Conservation (phyloP, 1,140 invertebrate genomes). For the Notospermus geniculatus region DNA sequence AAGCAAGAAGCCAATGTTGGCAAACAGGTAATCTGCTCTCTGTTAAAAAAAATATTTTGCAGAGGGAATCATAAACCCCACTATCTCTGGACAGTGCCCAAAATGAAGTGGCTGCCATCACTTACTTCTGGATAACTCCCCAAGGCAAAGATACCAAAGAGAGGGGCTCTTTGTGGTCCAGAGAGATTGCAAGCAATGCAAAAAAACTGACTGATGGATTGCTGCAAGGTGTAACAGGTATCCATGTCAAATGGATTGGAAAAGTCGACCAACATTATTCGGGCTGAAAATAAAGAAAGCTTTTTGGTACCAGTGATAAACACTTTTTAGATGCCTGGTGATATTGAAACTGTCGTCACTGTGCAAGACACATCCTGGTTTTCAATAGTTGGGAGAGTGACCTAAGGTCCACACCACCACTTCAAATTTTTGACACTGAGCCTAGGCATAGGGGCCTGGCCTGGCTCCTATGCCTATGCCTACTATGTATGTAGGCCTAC, state of each 20-base stretch:
- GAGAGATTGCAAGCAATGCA: conserved; percentile 29
- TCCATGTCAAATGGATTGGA: conserved; percentile 14
- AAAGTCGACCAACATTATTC: conserved; percentile 29
- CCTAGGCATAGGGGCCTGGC: too few relatives aligned
- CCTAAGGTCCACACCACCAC: too few relatives aligned
- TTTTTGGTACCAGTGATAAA: too few relatives aligned
- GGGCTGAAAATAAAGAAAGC: conserved; percentile 25
- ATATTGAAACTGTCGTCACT: too few relatives aligned
- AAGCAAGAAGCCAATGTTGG: background rate
- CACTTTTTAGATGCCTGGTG: too few relatives aligned
- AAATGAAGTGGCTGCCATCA: background rate
- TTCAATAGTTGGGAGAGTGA: too few relatives aligned
- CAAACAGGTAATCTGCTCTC: background rate
- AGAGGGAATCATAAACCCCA: background rate
- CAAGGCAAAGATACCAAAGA: conserved; percentile 30
- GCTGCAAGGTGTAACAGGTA: conserved; percentile 15
- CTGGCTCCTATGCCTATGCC: too few relatives aligned
- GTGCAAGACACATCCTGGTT: too few relatives aligned
- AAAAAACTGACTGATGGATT: conserved; percentile 29
- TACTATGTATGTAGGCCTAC: too few relatives aligned
- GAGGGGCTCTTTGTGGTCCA: conserved; percentile 29
- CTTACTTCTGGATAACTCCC: conserved; percentile 28
- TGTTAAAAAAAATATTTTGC: background rate
- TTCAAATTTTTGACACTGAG: too few relatives aligned
- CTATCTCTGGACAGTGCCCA: background rate